Percentiles rank a stretch among this genome's conserved stretches.
Evolutionary conservation across 2,888 invertebrate genomes (phyloP).

Genomic region (Gymnocheta viridis): DNA sequence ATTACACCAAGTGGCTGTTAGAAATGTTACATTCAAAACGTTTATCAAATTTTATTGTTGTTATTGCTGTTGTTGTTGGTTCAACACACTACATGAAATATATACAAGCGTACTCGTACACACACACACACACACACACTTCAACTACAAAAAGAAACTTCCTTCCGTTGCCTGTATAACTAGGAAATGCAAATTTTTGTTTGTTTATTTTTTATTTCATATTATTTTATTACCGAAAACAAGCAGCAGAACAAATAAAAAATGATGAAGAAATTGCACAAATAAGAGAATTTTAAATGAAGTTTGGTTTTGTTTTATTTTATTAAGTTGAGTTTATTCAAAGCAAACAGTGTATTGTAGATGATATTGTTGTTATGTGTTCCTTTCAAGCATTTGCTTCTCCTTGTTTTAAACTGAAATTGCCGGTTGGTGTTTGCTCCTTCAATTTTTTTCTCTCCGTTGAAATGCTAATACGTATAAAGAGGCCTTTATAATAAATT

Average conservation of each 20-base stretch:
- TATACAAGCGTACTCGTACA: background rate
- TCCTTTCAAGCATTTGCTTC: background rate
- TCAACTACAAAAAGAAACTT: slow-evolving; percentile 58
- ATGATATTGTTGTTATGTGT: background rate
- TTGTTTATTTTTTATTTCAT: slow-evolving; percentile 6
- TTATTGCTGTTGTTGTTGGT: slow-evolving; percentile 27
- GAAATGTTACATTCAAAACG: slow-evolving; percentile 68
- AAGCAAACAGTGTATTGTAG: slow-evolving; percentile 46
- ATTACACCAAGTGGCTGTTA: slow-evolving; percentile 70
- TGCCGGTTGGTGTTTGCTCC: slow-evolving; percentile 11
- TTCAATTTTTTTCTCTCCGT: background rate
- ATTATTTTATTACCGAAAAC: slow-evolving; percentile 65
- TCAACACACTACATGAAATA: slow-evolving; percentile 20
- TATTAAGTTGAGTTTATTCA: slow-evolving; percentile 48
- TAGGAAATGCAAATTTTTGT: slow-evolving; percentile 70
- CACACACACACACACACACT: background rate
- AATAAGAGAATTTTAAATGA: slow-evolving; percentile 66
- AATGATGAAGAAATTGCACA: slow-evolving; percentile 6
- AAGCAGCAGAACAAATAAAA: slow-evolving; percentile 35
- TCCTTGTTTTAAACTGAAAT: slow-evolving; percentile 26
- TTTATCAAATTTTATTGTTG: slow-evolving; percentile 64
- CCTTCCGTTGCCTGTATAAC: slow-evolving; percentile 68
- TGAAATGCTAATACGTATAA: slow-evolving; percentile 29
- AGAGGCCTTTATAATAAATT: slow-evolving; percentile 67
- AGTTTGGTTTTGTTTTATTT: slow-evolving; percentile 46